Evolutionary conservation across 2,888 invertebrate genomes (phyloP).

Genomic region (Aphelenchoides bicaudatus): DNA sequence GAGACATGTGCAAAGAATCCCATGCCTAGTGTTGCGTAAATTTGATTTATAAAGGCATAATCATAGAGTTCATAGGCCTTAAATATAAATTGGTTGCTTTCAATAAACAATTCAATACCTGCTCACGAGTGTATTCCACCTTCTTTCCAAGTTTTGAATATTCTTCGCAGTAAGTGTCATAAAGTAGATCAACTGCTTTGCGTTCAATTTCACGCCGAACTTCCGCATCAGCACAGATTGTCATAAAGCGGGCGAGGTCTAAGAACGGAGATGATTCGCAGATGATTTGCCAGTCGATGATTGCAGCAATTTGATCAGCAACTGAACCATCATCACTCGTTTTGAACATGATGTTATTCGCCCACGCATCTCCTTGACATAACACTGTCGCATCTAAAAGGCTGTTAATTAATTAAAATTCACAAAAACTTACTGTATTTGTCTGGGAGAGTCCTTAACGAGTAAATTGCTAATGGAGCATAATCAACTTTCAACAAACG

Average conservation of each 20-base stretch:
- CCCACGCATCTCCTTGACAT: conserved; percentile 4
- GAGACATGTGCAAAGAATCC: background rate
- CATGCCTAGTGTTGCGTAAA: background rate
- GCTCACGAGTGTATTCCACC: background rate
- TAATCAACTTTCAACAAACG: no score
- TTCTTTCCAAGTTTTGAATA: conserved; percentile 1
- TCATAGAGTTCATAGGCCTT: conserved; percentile 16
- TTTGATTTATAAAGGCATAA: conserved; percentile 8
- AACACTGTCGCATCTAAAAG: background rate
- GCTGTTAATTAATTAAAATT: background rate
- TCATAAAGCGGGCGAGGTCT: conserved; percentile 14
- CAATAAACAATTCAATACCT: background rate
- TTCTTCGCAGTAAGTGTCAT: background rate
- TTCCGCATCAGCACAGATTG: conserved; percentile 17
- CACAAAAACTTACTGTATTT: background rate
- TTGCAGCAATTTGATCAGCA: background rate
- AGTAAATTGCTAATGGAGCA: no score
- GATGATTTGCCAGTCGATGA: conserved; percentile 19
- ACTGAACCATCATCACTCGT: conserved; percentile 6
- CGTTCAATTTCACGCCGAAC: conserved; percentile 11
- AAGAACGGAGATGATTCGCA: conserved; percentile 17
- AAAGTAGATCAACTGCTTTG: background rate
- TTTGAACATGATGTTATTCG: conserved; percentile 16
- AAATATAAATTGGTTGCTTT: background rate
- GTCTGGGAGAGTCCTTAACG: background rate